Evolutionary conservation across 37 sponge, comb jelly and placozoan genomes (phyloP).

Genomic region (Tethya wilhelma): DNA sequence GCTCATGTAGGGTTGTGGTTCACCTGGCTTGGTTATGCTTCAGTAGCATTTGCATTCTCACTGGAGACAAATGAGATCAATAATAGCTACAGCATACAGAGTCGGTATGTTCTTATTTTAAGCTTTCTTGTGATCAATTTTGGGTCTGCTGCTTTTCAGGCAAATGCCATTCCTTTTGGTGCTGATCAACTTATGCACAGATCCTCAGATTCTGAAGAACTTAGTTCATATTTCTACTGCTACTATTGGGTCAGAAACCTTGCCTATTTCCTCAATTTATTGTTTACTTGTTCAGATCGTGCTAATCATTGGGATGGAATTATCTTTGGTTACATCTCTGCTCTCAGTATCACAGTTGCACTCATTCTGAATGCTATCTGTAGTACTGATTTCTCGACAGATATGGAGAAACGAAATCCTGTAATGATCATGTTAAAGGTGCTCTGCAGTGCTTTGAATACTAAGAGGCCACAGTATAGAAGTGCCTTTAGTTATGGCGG

Average conservation of each 20-base stretch:
- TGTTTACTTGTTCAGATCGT: not conserved
- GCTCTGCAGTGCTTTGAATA: constrained; percentile 43
- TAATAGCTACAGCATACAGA: too few relatives aligned
- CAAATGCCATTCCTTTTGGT: constrained; percentile 45
- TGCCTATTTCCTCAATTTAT: not conserved
- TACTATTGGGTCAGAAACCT: constrained; percentile 70
- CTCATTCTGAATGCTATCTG: constrained; percentile 7
- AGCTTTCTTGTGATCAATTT: constrained; percentile 13
- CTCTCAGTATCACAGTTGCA: not conserved
- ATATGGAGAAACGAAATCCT: constrained; percentile 11
- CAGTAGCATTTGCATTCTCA: not conserved
- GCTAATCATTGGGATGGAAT: not conserved
- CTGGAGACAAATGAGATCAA: too few relatives aligned
- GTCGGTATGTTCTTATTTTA: not conserved
- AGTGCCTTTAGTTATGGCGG: constrained; percentile 25
- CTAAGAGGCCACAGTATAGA: constrained; percentile 25
- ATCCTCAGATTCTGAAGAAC: constrained; percentile 23
- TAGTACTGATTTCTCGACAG: not conserved
- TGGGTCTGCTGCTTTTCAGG: constrained; percentile 51
- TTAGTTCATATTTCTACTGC: constrained; percentile 68
- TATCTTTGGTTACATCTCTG: not conserved
- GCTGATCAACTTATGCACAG: constrained; percentile 48
- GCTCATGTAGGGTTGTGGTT: not conserved
- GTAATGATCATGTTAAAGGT: constrained; percentile 62
- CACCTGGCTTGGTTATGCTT: constrained; percentile 5